phyloP scores from a whole-genome alignment of 2,888 invertebrate species.

The Troilus luridus region DNA sequence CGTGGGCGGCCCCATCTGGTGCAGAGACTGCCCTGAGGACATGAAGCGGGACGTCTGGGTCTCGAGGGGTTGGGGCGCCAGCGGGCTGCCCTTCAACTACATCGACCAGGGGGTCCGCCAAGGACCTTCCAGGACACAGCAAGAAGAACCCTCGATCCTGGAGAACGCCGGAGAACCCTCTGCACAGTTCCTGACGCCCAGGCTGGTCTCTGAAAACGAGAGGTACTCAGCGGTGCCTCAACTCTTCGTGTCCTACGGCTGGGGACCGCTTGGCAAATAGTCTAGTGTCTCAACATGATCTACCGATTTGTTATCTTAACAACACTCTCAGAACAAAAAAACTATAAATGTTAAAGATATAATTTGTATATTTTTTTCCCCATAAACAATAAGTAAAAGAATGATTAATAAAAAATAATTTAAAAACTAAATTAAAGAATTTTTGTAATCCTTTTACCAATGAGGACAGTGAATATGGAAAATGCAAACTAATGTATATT shows the following conservation, averaged over 20 bases:
- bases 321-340: background rate
- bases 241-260: conserved; percentile 72
- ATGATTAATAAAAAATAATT: conserved; percentile 3
- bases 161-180: conserved; percentile 32
- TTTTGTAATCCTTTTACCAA: background rate
- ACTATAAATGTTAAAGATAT: background rate
- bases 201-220: background rate
- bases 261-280: conserved; percentile 69
- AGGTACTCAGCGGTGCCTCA: conserved; percentile 71
- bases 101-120: background rate
- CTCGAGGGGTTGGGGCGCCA: conserved; percentile 72
- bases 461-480: too few relatives aligned
- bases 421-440: too few relatives aligned
- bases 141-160: background rate
- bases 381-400: background rate
- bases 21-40: background rate
- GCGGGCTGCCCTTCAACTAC: conserved; percentile 70
- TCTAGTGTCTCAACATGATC: too few relatives aligned
- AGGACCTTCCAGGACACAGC: background rate
- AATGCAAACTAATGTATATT: too few relatives aligned
- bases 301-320: background rate
- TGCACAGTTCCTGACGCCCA: conserved; percentile 46
- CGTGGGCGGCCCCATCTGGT: background rate
- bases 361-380: background rate
- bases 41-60: conserved; percentile 67